Base-by-base conservation (phyloP, 2,797 vertebrate genomes). In the Eutrigla gurnardus region DNA sequence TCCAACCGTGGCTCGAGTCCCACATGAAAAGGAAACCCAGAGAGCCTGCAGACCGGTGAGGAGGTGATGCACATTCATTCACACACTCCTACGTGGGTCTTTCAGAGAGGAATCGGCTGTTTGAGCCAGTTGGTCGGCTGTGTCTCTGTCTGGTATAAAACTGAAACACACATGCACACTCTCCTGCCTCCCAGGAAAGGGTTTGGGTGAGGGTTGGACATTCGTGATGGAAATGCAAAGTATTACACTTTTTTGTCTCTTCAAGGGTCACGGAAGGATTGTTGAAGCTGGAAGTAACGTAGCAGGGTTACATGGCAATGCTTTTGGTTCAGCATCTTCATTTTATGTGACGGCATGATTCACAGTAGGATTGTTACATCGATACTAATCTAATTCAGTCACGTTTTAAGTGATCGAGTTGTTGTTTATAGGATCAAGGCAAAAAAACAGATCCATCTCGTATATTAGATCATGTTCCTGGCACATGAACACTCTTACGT, bases 101-200 rank as follows among this genome's bases (percentile, higher is more conserved):
- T 69, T 47, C 65, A 50, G 47, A 47, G 43, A 33, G 69, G 40
- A 39, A 73, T 65, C 78, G 65, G 68, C 73, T 77, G 61, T 82
- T 64, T 79, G 75, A 70, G 84, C 69, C 75, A 68, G 55, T 76
- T 54, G 80, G 77, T 82, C 75, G 71, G 59, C 62, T 75, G 37
- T 32, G 73, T 65, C 71, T 78, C 71, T 78, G 52, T 83, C 82
- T 47, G 74, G 43, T 60, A 78, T 77, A 42, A 25, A 57, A 49
- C 70, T 59, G 12, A 57, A 32, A 39, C 43, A 47, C 59, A 64
- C 52, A 58, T 17, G 64, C 55, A 53, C 54, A 5, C 47, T 35
- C 15, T 47, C 39, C 50, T 49, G 45, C 13, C 55, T 73, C 40
- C 43, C 25, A 25, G 25, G 33, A 17, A 39, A 3, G 5, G 37